phyloP scores from a whole-genome alignment of 2,797 vertebrate genomes.

The Pachyuromys duprasi region DNA sequence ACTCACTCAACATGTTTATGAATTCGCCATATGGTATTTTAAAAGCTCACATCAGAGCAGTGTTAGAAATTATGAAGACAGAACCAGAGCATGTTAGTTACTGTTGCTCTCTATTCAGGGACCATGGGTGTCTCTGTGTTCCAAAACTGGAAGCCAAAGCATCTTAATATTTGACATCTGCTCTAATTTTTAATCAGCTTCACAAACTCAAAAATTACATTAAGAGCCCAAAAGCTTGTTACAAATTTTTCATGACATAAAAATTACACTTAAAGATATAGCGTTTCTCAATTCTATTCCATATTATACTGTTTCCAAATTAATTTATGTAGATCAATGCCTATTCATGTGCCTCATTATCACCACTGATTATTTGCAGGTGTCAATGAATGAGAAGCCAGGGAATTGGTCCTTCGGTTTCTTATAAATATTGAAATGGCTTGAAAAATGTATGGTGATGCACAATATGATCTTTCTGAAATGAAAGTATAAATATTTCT shows the following conservation, averaged over 20 bases:
- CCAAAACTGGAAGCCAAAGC: constrained; percentile 84
- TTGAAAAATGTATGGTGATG: constrained; percentile 70
- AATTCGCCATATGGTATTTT: constrained; percentile 79
- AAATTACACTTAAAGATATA: constrained; percentile 72
- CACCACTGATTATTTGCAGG: constrained; percentile 79
- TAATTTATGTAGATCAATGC: constrained; percentile 77
- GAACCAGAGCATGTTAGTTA: constrained; percentile 73
- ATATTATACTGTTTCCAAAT: constrained; percentile 58
- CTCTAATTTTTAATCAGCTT: constrained; percentile 79
- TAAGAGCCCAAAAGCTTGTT: constrained; percentile 72
- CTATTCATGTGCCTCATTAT: constrained; percentile 79
- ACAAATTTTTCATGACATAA: constrained; percentile 67
- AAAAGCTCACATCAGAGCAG: constrained; percentile 80
- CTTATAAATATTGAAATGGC: constrained; percentile 80
- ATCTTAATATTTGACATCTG: constrained; percentile 85
- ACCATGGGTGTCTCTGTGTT: constrained; percentile 66
- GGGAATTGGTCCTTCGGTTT: constrained; percentile 61
- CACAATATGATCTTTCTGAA: constrained; percentile 59
- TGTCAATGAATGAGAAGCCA: constrained; percentile 75
- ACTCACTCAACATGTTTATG: constrained; percentile 77
- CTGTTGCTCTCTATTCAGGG: constrained; percentile 81
- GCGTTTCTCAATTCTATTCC: constrained; percentile 64
- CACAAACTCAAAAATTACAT: constrained; percentile 81
- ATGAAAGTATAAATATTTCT: constrained; percentile 77
- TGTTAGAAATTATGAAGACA: constrained; percentile 80